These are phyloP conservation scores for Arctia plantaginis DNA, from an alignment of 2,888 invertebrate species.

Conservation along the genomic window DNA sequence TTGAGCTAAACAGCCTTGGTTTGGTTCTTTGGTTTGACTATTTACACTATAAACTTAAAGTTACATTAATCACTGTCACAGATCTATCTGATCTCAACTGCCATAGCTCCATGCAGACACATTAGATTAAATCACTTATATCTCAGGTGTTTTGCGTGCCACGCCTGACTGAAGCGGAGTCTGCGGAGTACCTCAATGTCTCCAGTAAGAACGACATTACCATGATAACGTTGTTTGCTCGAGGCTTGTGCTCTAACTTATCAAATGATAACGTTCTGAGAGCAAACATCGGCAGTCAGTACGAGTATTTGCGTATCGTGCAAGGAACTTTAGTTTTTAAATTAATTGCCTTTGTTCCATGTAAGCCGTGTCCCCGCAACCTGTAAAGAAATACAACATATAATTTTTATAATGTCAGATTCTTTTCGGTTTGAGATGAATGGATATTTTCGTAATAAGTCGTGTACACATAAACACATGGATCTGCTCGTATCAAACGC, in stretches of 20 bases:
- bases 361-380: conserved; percentile 66
- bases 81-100: conserved; percentile 55
- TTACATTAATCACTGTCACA: conserved; percentile 56
- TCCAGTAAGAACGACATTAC: conserved; percentile 72
- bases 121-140: conserved; percentile 23
- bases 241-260: conserved; percentile 85
- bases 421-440: not conserved
- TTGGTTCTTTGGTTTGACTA: conserved; percentile 62
- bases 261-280: conserved; percentile 82
- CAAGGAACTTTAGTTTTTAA: conserved; percentile 77
- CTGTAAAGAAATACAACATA: conserved; percentile 70
- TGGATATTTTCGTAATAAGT: not conserved
- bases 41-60: conserved; percentile 57
- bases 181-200: conserved; percentile 72
- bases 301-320: conserved; percentile 82
- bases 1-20: conserved; percentile 61
- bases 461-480: not conserved
- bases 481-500: not conserved
- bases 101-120: conserved; percentile 54
- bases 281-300: conserved; percentile 82
- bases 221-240: conserved; percentile 84
- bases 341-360: conserved; percentile 67
- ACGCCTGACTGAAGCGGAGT: conserved; percentile 66
- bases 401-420: conserved; percentile 29
- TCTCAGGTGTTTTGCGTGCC: conserved; percentile 67